Evolutionary conservation across 2,888 invertebrate species (phyloP).

Genomic region (Lochmaea capreae): DNA sequence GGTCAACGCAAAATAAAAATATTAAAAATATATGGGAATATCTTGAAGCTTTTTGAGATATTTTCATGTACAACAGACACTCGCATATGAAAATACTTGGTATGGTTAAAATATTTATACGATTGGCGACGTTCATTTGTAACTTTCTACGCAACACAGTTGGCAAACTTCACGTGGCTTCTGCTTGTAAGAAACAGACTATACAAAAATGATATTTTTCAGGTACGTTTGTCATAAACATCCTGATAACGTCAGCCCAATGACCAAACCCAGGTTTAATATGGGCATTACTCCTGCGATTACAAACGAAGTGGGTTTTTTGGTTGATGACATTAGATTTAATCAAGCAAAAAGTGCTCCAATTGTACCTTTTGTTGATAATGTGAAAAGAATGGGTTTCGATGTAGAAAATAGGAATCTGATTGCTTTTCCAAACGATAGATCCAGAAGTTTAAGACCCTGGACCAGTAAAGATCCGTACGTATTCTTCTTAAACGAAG

Average conservation of each 20-base stretch:
- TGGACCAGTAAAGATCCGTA: constrained; percentile 53
- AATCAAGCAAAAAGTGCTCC: constrained; percentile 51
- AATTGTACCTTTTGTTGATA: constrained; percentile 50
- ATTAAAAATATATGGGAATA: too few species aligned
- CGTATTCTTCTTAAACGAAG: constrained; percentile 15
- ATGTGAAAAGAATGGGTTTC: constrained; percentile 38
- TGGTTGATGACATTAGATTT: constrained; percentile 57
- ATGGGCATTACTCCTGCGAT: constrained; percentile 59
- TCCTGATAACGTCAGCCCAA: not conserved
- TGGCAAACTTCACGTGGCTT: too few species aligned
- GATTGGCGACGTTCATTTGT: too few species aligned
- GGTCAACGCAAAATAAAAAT: too few species aligned
- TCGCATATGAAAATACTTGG: too few species aligned
- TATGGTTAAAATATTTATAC: too few species aligned
- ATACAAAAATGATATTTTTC: not conserved
- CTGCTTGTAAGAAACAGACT: too few species aligned
- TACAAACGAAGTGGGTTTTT: constrained; percentile 60
- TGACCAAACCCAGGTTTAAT: constrained; percentile 52
- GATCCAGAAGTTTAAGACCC: constrained; percentile 55
- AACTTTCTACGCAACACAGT: too few species aligned
- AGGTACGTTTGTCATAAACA: constrained; percentile 10
- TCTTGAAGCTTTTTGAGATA: too few species aligned
- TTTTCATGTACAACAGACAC: too few species aligned
- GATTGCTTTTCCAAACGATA: constrained; percentile 64
- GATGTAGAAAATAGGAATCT: constrained; percentile 48